Conservation (phyloP, 2,888 invertebrate genomes). For the Drosophila testacea region DNA sequence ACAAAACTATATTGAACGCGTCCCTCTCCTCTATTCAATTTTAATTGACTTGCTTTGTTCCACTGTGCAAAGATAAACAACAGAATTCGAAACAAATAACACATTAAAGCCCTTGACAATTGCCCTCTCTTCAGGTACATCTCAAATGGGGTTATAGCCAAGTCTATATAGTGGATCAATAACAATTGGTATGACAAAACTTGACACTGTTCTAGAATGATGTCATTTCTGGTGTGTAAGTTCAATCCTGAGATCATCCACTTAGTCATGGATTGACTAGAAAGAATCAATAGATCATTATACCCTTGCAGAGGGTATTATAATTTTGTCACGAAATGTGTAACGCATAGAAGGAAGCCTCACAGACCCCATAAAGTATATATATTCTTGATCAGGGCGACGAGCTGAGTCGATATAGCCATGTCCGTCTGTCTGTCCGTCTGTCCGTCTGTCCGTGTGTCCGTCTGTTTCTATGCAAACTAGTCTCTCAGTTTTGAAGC, state of each 20-base stretch:
- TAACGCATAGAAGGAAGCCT: too few relatives aligned
- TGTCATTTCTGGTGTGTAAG: not conserved
- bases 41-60: constrained; percentile 58
- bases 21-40: constrained; percentile 15
- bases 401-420: too few relatives aligned
- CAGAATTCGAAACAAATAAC: constrained; percentile 6
- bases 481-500: too few relatives aligned
- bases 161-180: constrained; percentile 21
- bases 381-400: too few relatives aligned
- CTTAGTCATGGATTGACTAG: not conserved
- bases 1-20: constrained; percentile 28
- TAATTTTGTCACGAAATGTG: too few relatives aligned
- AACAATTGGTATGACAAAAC: not conserved
- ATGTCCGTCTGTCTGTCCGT: too few relatives aligned
- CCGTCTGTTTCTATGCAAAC: too few relatives aligned
- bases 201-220: constrained; percentile 9
- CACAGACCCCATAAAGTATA: too few relatives aligned
- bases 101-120: constrained; percentile 20
- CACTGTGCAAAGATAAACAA: constrained; percentile 24
- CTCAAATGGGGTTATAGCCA: constrained; percentile 14
- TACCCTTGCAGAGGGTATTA: too few relatives aligned
- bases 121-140: constrained; percentile 4
- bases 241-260: not conserved
- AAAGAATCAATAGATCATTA: constrained; percentile 1
- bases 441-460: too few relatives aligned